These are phyloP conservation scores for Atta texana DNA, from an alignment of 1,140 invertebrate genomes.

Conservation along the genomic window DNA sequence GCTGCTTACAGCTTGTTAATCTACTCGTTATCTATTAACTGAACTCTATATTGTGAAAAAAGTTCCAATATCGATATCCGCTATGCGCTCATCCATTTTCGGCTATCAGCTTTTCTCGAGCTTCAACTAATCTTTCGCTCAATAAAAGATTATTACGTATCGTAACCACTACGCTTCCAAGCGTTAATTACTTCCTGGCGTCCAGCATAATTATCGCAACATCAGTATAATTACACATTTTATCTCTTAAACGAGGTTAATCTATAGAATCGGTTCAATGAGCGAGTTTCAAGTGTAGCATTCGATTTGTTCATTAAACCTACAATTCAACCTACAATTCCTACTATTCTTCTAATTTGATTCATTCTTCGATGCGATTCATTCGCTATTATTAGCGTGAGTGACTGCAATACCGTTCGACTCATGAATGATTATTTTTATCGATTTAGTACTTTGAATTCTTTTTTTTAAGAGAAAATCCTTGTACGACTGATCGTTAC, in stretches of 20 bases:
- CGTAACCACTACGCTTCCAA: neutral
- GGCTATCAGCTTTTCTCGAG: constrained; percentile 25
- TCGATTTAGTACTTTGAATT: neutral
- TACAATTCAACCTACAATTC: constrained; percentile 8
- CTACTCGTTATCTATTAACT: constrained; percentile 54
- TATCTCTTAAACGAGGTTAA: constrained; percentile 6
- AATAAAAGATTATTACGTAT: constrained; percentile 33
- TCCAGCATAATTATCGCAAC: constrained; percentile 24
- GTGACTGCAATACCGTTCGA: neutral
- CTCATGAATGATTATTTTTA: neutral
- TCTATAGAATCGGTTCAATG: constrained; percentile 9
- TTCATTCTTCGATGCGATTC: neutral
- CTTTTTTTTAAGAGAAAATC: neutral
- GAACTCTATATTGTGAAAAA: constrained; percentile 34
- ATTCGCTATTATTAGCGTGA: neutral
- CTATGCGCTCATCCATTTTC: constrained; percentile 41
- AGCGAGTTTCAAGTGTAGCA: constrained; percentile 18
- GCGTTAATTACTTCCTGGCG: constrained; percentile 1
- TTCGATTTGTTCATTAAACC: constrained; percentile 15
- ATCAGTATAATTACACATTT: constrained; percentile 14
- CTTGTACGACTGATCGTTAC: neutral
- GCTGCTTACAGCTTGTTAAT: constrained; percentile 41
- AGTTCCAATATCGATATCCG: constrained; percentile 46
- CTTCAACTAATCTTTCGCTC: constrained; percentile 16
- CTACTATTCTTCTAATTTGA: neutral